These are phyloP conservation scores for Sebastes kiyomatsui DNA, from an alignment of 2,797 vertebrate species.

Conservation along the genomic window DNA sequence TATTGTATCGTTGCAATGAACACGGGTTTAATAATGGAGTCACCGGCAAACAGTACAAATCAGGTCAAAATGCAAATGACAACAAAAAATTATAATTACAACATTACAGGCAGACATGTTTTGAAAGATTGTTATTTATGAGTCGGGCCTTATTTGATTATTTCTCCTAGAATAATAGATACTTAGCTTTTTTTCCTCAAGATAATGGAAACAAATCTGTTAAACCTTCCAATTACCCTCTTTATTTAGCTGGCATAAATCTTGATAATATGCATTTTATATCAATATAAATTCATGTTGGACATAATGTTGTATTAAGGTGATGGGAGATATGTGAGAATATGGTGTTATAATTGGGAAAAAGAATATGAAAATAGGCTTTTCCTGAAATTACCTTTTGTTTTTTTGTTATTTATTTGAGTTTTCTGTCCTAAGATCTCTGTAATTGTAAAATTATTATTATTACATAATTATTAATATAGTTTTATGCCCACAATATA, in stretches of 20 bases:
- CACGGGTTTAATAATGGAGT: neutral
- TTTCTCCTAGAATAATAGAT: neutral
- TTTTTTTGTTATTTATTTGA: neutral
- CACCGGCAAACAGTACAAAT: neutral
- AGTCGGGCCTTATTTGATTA: neutral
- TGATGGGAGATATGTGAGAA: neutral
- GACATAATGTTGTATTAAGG: neutral
- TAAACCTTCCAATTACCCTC: neutral
- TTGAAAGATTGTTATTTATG: neutral
- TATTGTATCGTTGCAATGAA: neutral
- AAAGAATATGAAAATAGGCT: neutral
- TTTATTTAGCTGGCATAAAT: neutral
- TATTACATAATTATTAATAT: neutral
- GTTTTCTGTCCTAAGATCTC: neutral
- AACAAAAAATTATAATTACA: neutral
- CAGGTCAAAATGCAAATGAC: neutral
- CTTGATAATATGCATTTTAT: neutral
- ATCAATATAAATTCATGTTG: neutral
- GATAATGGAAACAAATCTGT: neutral
- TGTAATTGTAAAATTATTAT: neutral
- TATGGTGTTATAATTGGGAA: neutral
- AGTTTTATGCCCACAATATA: neutral
- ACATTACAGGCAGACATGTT: neutral
- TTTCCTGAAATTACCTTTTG: neutral
- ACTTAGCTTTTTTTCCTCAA: neutral